A percentile compares a stretch with the other conserved stretches of the same genome.
These are phyloP conservation scores for Pterois miles DNA, from an alignment of 2,797 vertebrate genomes.

Conservation along the genomic window DNA sequence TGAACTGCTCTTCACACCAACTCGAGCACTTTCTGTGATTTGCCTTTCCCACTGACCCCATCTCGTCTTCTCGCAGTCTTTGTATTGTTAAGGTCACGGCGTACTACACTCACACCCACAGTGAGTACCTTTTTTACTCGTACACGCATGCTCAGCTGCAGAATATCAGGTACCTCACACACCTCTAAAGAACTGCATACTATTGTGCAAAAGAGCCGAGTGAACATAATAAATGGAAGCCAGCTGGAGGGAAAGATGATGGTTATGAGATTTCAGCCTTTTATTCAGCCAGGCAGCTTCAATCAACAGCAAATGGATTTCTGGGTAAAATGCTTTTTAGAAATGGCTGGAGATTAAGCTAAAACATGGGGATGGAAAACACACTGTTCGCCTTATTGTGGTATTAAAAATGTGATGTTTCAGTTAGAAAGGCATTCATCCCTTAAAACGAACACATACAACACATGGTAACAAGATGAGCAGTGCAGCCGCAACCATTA, in stretches of 20 bases:
- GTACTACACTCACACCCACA: conserved; percentile 2
- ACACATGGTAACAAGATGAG: conserved; percentile 27
- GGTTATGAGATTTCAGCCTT: conserved; percentile 50
- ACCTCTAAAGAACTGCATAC: conserved; percentile 16
- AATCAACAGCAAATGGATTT: conserved; percentile 51
- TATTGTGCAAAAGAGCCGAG: conserved; percentile 28
- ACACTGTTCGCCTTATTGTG: conserved; percentile 50
- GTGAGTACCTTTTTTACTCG: conserved; percentile 1
- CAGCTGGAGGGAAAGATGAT: conserved; percentile 46
- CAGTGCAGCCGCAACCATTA: conserved; percentile 24
- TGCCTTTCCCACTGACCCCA: conserved; percentile 14
- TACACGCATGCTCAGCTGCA: not conserved
- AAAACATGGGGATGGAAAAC: conserved; percentile 20
- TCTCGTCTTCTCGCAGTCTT: conserved; percentile 29
- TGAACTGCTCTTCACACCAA: conserved; percentile 31
- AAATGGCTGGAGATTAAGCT: conserved; percentile 40
- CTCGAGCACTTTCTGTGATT: conserved; percentile 19
- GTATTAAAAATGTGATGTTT: conserved; percentile 45
- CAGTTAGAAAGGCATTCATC: conserved; percentile 48
- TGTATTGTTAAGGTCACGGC: conserved; percentile 13
- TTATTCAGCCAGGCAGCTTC: conserved; percentile 41
- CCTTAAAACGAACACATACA: conserved; percentile 39
- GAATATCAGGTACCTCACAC: conserved; percentile 5
- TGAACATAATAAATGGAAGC: conserved; percentile 40
- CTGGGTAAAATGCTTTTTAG: conserved; percentile 47